Conservation (phyloP, 2,888 invertebrate genomes). For the Nomada ruficornis region DNA sequence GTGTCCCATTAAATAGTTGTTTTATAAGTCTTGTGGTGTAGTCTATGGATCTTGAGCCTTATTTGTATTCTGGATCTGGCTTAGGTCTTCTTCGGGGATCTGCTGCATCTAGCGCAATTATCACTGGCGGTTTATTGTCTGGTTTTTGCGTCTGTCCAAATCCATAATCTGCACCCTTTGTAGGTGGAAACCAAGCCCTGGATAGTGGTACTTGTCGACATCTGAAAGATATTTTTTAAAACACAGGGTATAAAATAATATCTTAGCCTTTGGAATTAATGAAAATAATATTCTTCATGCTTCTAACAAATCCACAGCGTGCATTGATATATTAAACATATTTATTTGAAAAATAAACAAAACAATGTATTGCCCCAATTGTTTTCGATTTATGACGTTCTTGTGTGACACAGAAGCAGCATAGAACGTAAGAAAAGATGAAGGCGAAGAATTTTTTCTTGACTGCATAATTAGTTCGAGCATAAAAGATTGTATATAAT, state of each 20-base stretch:
- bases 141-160: conserved; percentile 66
- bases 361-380: background rate
- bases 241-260: background rate
- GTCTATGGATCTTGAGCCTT: background rate
- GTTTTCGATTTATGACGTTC: background rate
- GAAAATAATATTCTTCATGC: background rate
- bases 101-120: conserved; percentile 71
- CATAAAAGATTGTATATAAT: no score
- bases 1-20: conserved; percentile 25
- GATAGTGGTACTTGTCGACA: conserved; percentile 68
- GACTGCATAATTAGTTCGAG: no score
- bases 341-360: background rate
- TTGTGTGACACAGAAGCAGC: background rate
- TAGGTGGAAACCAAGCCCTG: conserved; percentile 56
- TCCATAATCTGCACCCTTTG: conserved; percentile 69
- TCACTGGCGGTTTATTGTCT: conserved; percentile 70
- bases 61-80: conserved; percentile 78
- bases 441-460: background rate
- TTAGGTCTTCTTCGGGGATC: conserved; percentile 79
- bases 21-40: conserved; percentile 30
- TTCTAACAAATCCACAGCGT: background rate
- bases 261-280: no score
- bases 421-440: background rate
- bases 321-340: background rate
- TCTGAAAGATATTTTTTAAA: conserved; percentile 67